These are phyloP conservation scores for Nothocercus julius DNA, from an alignment of 2,113 vertebrate species.

Conservation along the genomic window DNA sequence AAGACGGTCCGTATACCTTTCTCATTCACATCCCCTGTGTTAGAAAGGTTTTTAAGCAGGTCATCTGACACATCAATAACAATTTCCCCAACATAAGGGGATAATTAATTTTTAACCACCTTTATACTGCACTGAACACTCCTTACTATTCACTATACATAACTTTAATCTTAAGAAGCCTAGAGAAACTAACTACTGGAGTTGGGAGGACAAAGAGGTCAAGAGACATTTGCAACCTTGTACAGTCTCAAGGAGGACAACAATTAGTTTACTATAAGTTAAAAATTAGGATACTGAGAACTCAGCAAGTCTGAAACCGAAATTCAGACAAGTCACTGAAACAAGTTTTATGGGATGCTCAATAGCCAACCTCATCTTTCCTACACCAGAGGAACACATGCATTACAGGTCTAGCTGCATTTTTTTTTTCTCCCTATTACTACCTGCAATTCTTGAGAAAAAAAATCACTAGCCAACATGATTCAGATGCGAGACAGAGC, in stretches of 20 bases:
- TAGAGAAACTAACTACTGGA: not conserved
- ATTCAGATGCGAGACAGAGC: not conserved
- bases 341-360: not conserved
- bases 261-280: not conserved
- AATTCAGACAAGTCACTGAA: not conserved
- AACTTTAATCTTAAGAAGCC: not conserved
- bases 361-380: not conserved
- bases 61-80: not conserved
- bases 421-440: not conserved
- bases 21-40: accelerated
- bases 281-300: not conserved
- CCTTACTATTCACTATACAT: not conserved
- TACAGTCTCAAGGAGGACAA: not conserved
- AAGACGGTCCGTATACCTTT: not conserved
- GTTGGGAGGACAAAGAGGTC: not conserved
- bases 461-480: not conserved
- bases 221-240: not conserved
- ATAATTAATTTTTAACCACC: not conserved
- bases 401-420: not conserved
- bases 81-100: not conserved
- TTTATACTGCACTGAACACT: not conserved
- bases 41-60: not conserved
- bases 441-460: not conserved
- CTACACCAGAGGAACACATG: not conserved
- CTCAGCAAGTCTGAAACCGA: not conserved